These are phyloP conservation scores for Trimorus sp. DNA, from an alignment of 2,888 invertebrate species.

Conservation along the genomic window DNA sequence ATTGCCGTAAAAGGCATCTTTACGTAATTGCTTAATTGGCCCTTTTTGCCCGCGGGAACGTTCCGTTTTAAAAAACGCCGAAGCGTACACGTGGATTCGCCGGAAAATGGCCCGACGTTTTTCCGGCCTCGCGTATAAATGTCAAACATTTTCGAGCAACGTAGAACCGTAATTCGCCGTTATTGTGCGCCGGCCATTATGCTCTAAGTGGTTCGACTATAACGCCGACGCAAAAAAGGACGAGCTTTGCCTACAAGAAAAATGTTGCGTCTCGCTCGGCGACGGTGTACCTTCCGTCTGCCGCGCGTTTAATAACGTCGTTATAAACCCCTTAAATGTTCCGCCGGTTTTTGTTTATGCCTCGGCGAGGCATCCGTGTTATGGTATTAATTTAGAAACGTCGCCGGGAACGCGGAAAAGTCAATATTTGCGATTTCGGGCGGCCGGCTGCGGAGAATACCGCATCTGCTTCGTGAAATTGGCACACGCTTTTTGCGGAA, in stretches of 20 bases:
- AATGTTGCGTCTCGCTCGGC: slow-evolving; percentile 38
- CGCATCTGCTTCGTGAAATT: too few relatives aligned
- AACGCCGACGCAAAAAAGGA: slow-evolving; percentile 33
- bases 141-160: slow-evolving; percentile 41
- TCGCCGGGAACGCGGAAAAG: slow-evolving; percentile 9
- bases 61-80: not conserved
- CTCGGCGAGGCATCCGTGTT: slow-evolving; percentile 11
- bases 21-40: too few relatives aligned
- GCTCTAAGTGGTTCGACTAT: slow-evolving; percentile 44
- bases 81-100: slow-evolving; percentile 33
- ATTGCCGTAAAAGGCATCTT: too few relatives aligned
- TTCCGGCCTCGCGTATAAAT: slow-evolving; percentile 43
- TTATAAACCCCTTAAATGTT: slow-evolving; percentile 43
- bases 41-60: too few relatives aligned
- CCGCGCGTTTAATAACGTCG: slow-evolving; percentile 42
- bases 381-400: slow-evolving; percentile 27
- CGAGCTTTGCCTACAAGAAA: slow-evolving; percentile 35
- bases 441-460: too few relatives aligned
- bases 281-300: slow-evolving; percentile 29
- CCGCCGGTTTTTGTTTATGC: slow-evolving; percentile 26
- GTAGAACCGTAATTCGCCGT: slow-evolving; percentile 43
- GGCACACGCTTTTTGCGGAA: too few relatives aligned
- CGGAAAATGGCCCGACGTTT: slow-evolving; percentile 41
- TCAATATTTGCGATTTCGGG: slow-evolving; percentile 3
- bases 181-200: slow-evolving; percentile 38